A percentile compares a stretch with the other conserved stretches of the same genome.
These are phyloP conservation scores for Cryptoprocta ferox DNA, from an alignment of 2,797 vertebrate genomes.

Conservation along the genomic window DNA sequence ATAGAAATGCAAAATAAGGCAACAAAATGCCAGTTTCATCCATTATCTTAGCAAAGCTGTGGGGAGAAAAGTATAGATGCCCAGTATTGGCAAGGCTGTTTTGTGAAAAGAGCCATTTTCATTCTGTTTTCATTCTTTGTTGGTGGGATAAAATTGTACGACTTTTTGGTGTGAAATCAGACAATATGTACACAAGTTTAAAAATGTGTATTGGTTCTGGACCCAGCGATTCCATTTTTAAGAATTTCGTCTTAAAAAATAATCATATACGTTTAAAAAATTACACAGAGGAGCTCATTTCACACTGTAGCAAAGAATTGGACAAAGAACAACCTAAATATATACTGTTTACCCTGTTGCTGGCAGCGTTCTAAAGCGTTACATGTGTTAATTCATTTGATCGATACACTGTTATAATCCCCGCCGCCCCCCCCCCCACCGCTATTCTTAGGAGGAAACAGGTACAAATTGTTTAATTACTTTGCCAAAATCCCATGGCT, in stretches of 20 bases:
- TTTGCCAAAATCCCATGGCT: slow-evolving; percentile 17
- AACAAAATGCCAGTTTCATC: not conserved
- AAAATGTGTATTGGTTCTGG: not conserved
- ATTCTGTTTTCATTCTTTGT: not conserved
- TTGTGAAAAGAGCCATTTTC: not conserved
- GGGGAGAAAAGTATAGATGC: not conserved
- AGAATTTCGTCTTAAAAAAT: slow-evolving; percentile 42
- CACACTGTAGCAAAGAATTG: not conserved
- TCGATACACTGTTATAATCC: not conserved
- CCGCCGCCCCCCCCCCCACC: not conserved
- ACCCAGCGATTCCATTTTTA: not conserved
- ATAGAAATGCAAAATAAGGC: not conserved
- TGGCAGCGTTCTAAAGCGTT: not conserved
- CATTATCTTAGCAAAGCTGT: not conserved
- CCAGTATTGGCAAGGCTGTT: not conserved
- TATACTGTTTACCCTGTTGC: not conserved
- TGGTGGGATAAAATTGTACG: not conserved
- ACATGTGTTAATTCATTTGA: not conserved
- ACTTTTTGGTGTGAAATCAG: not conserved
- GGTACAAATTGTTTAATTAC: not conserved
- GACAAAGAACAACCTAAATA: not conserved
- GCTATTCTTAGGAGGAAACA: not conserved
- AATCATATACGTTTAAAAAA: not conserved
- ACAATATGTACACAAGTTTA: not conserved
- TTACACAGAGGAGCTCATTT: not conserved